phyloP scores from a whole-genome alignment of 2,888 invertebrate genomes.

The Altica lythri region DNA sequence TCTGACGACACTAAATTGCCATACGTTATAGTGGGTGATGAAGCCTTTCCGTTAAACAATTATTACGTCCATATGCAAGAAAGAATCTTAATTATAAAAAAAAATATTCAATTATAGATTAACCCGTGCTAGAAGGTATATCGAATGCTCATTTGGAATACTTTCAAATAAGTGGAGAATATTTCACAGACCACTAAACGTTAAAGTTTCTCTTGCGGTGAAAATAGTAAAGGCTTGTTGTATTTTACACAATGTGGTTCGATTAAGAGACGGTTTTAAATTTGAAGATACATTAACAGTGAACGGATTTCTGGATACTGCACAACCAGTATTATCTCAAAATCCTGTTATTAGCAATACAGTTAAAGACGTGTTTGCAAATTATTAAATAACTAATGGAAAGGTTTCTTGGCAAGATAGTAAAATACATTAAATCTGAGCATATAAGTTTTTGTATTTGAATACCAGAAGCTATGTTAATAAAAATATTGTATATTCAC shows the following conservation, averaged over 20 bases:
- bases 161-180: conserved; percentile 23
- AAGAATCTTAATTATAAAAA: conserved; percentile 16
- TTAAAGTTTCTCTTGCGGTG: conserved; percentile 11
- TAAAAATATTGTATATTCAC: too few relatives aligned
- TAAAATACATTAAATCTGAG: too few relatives aligned
- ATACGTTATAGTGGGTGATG: conserved; percentile 28
- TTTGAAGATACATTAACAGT: too few relatives aligned
- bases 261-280: conserved; percentile 19
- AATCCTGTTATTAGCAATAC: too few relatives aligned
- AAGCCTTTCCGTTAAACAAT: conserved; percentile 27
- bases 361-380: too few relatives aligned
- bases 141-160: conserved; percentile 25
- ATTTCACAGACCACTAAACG: conserved; percentile 18
- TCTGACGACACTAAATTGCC: conserved; percentile 10
- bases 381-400: too few relatives aligned
- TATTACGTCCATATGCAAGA: conserved; percentile 26
- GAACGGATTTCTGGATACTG: too few relatives aligned
- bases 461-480: too few relatives aligned
- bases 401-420: too few relatives aligned
- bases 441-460: too few relatives aligned
- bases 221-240: conserved; percentile 9
- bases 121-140: conserved; percentile 12
- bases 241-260: conserved; percentile 21
- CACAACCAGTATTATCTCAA: too few relatives aligned
- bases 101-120: conserved; percentile 20